phyloP scores from a whole-genome alignment of 2,797 vertebrate genomes.

The Anas acuta region DNA sequence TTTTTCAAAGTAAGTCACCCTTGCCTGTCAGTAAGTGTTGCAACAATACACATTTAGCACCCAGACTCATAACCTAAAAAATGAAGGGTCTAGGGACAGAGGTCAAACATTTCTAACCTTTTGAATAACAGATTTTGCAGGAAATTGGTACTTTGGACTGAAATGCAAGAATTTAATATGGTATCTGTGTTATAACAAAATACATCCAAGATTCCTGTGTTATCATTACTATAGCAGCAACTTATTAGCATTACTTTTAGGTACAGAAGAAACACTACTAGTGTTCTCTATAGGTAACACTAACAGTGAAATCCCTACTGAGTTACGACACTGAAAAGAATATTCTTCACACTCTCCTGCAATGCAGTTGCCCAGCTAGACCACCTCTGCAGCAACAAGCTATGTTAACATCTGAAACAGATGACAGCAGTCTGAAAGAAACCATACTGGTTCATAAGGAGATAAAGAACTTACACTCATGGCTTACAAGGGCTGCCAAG shows the following conservation, averaged over 20 bases:
- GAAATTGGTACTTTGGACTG: not conserved
- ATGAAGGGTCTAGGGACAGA: not conserved
- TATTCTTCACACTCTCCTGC: not conserved
- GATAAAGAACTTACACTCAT: conserved; percentile 88
- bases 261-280: not conserved
- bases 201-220: not conserved
- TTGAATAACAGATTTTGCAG: not conserved
- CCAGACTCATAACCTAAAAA: not conserved
- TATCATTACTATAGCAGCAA: not conserved
- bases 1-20: not conserved
- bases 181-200: not conserved
- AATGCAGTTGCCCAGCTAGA: not conserved
- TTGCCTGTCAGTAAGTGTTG: not conserved
- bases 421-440: not conserved
- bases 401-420: not conserved
- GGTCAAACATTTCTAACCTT: not conserved
- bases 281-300: not conserved
- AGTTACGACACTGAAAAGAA: not conserved
- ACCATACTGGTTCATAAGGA: rapidly evolving
- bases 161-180: not conserved
- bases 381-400: not conserved
- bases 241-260: too few species aligned
- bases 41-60: not conserved
- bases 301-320: not conserved
- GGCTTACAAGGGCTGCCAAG: conserved; percentile 94